Evolutionary conservation across 92 coral and sea anemone species (phyloP).

Genomic region (Porites lobata): DNA sequence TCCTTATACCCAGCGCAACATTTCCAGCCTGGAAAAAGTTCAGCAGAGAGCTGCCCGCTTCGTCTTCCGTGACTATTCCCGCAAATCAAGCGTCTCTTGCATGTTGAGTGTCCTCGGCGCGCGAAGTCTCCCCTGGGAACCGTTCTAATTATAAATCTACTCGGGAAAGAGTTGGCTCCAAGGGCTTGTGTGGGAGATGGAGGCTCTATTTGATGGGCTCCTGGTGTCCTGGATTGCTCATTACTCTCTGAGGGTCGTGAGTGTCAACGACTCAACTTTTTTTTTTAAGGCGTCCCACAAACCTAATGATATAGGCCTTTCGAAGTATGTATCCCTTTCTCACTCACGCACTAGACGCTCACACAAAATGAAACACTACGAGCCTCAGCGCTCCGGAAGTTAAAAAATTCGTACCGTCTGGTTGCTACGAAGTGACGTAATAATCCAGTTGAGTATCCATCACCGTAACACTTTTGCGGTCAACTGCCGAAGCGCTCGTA

Average conservation of each 20-base stretch:
- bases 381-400: too few relatives aligned
- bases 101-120: not conserved
- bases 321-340: not conserved
- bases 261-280: not conserved
- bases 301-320: not conserved
- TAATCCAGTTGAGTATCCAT: too few relatives aligned
- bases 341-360: not conserved
- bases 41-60: conserved; percentile 5
- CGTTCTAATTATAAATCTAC: too few relatives aligned
- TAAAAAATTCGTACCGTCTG: too few relatives aligned
- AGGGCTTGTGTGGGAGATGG: too few relatives aligned
- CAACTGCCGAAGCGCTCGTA: too few relatives aligned
- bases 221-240: not conserved
- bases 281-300: not conserved
- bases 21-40: not conserved
- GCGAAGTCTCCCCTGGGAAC: too few relatives aligned
- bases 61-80: not conserved
- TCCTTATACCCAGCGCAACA: not conserved
- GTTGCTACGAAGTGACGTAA: too few relatives aligned
- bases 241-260: conserved; percentile 1
- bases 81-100: not conserved
- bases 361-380: not conserved
- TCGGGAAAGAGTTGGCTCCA: too few relatives aligned
- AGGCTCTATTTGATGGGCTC: not conserved
- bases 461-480: too few relatives aligned